A percentile compares a stretch with the other conserved stretches of the same genome.
phyloP scores from a whole-genome alignment of 2,797 vertebrate species.

The Sus cebifrons region DNA sequence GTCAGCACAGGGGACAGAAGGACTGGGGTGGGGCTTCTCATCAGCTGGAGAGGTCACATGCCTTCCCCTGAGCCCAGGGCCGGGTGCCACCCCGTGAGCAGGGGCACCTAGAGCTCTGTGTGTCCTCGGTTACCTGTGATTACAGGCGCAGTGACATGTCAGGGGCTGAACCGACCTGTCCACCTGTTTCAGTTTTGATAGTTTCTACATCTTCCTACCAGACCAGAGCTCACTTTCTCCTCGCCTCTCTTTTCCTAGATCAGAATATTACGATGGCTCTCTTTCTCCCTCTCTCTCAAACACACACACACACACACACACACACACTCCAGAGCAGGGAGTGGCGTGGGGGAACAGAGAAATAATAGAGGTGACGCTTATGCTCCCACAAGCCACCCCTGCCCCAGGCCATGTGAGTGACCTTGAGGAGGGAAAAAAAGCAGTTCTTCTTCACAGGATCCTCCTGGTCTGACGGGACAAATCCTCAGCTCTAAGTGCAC shows the following conservation, averaged over 20 bases:
- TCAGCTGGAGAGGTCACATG: background rate
- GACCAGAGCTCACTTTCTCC: background rate
- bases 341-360: background rate
- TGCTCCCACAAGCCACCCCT: no score
- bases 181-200: background rate
- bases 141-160: background rate
- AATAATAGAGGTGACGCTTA: background rate
- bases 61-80: background rate
- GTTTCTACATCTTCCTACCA: background rate
- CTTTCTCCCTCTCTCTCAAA: background rate
- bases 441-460: background rate
- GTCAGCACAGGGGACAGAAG: no score
- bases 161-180: background rate
- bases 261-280: background rate
- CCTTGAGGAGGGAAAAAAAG: background rate
- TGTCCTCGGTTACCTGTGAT: background rate
- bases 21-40: background rate
- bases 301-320: no score
- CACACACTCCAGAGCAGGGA: background rate
- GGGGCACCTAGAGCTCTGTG: background rate
- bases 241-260: background rate
- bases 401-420: background rate
- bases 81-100: rapidly evolving
- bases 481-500: background rate
- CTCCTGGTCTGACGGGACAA: background rate